Percentiles rank a stretch among this genome's conserved stretches.
These are phyloP conservation scores for Schlechtendalia chinensis DNA, from an alignment of 1,140 invertebrate genomes.

Conservation along the genomic window DNA sequence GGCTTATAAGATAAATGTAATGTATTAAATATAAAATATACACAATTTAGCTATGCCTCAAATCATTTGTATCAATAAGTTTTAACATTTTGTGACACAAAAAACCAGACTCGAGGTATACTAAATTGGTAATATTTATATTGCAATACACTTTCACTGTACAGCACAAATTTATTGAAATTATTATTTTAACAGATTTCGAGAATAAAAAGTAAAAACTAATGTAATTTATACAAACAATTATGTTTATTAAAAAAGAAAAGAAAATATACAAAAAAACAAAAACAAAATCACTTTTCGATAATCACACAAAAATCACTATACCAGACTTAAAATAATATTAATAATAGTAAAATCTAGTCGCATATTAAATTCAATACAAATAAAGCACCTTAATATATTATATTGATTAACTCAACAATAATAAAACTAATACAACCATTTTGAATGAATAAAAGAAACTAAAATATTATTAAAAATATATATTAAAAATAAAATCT, in stretches of 20 bases:
- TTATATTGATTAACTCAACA: neutral
- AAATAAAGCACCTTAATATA: constrained; percentile 17
- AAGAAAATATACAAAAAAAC: constrained; percentile 17
- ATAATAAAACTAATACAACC: neutral
- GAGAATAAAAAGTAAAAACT: too few relatives aligned
- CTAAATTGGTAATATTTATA: too few relatives aligned
- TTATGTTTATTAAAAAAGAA: constrained; percentile 12
- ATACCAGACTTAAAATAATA: constrained; percentile 11
- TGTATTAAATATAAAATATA: too few relatives aligned
- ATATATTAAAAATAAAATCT: constrained; percentile 7
- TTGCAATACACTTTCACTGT: too few relatives aligned
- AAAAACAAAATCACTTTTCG: neutral
- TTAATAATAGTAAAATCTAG: constrained; percentile 29
- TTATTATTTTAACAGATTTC: too few relatives aligned
- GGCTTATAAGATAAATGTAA: too few relatives aligned
- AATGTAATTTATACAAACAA: neutral
- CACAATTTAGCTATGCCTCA: too few relatives aligned
- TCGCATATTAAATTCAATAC: constrained; percentile 20
- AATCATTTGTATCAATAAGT: too few relatives aligned
- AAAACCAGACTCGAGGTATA: too few relatives aligned
- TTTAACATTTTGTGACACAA: too few relatives aligned
- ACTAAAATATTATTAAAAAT: too few relatives aligned
- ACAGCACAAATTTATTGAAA: too few relatives aligned
- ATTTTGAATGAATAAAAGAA: neutral
- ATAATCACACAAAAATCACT: constrained; percentile 36